A percentile compares a stretch with the other conserved stretches of the same genome.
phyloP scores from a whole-genome alignment of 2,113 vertebrate species.

The Podarcis raffonei region DNA sequence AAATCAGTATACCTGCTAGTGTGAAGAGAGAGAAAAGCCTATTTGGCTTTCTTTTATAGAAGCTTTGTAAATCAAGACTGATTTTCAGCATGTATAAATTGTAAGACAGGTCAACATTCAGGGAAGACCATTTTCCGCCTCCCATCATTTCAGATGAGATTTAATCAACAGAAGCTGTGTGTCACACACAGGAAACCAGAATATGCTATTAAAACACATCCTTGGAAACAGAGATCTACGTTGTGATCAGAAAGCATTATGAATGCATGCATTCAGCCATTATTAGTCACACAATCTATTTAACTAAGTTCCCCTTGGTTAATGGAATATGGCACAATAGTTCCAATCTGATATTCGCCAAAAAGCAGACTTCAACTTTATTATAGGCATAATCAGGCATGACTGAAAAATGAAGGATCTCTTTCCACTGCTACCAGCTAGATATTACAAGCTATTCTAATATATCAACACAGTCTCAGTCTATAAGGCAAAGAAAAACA shows the following conservation, averaged over 20 bases:
- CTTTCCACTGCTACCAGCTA: background rate
- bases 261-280: conserved; percentile 20
- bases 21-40: conserved; percentile 13
- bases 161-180: conserved; percentile 35
- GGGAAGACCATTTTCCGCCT: conserved; percentile 6
- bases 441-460: conserved; percentile 13
- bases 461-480: conserved; percentile 33
- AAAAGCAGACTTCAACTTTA: background rate
- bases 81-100: background rate
- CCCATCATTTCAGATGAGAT: conserved; percentile 7
- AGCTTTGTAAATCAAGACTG: conserved; percentile 19
- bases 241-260: conserved; percentile 22
- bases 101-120: background rate
- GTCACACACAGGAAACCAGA: background rate
- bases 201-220: conserved; percentile 32
- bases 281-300: conserved; percentile 32
- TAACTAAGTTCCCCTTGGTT: background rate
- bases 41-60: conserved; percentile 14
- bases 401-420: background rate
- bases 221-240: conserved; percentile 48
- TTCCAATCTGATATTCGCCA: fast-evolving
- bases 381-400: background rate
- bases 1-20: conserved; percentile 8
- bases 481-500: background rate
- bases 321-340: background rate